Evolutionary conservation across 2,797 vertebrate species (phyloP), one percentile per base, ranked within the genome.

Genomic region (Tarsius wallacei): DNA sequence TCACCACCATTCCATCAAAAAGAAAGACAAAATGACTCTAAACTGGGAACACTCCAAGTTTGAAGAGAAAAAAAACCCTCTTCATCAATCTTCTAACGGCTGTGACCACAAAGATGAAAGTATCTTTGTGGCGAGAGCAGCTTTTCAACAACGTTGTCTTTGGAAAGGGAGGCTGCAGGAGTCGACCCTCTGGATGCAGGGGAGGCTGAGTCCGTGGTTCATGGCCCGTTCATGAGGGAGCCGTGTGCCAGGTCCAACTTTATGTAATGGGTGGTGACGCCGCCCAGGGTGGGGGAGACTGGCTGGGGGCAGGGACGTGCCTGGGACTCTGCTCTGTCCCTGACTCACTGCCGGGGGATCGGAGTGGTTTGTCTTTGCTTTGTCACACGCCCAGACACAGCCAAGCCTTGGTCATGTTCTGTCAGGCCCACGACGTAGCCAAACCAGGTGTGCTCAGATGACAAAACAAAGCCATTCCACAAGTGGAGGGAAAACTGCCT

Each of bases 401-500:
- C 71, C 10, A 81, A 15, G 15, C 53, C 13, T 13, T n/a, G 4
- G 74, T 51, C 61, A 12, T 6, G 53, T 68, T 24, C 63, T 1
- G 4, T 61, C 47, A 87, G 59, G 70, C 12, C 55, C 71, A 98
- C 8, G 21, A 73, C 57, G 28, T 36, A 74, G 77, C 95, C 91
- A 76, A 17, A 64, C 13, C 36, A 73, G 26, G 47, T 93, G 47
- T 0, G 68, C 33, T 82, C 22, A 51, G 59, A 17, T 31, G 33
- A 51, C 51, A 70, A 93, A 94, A 87, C 22, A 22, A 61, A 84
- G 36, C 12, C 17, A 12, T 28, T 84, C 26, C 49, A 47, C 26
- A 66, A 31, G 26, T 14, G 3, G 13, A 26, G 49, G 49, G 26
- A 47, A 51, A 68, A 74, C 17, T 5, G 9, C 19, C 14, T 47